Percentiles rank a stretch among this genome's conserved stretches.
These are phyloP conservation scores for Pseudomyrmex cubaensis DNA, from an alignment of 1,140 invertebrate species.

Conservation along the genomic window DNA sequence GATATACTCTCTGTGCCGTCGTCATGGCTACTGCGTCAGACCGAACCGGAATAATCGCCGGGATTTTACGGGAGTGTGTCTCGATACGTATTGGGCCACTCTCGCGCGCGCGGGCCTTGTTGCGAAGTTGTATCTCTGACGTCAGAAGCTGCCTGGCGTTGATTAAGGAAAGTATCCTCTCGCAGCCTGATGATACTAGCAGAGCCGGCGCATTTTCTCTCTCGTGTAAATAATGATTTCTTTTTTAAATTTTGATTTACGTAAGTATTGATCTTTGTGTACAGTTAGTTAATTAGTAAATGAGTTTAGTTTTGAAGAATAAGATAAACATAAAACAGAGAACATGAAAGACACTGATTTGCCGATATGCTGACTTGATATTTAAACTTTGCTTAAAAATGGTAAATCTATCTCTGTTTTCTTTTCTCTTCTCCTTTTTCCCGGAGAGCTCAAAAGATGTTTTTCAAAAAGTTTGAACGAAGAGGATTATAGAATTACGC, in stretches of 20 bases:
- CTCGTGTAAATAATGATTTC: too few species aligned
- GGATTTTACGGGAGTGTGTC: slow-evolving; percentile 66
- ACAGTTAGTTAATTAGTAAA: too few species aligned
- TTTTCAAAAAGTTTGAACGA: not conserved
- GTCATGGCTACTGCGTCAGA: slow-evolving; percentile 70
- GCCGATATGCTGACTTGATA: too few species aligned
- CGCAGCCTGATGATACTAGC: not conserved
- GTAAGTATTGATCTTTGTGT: too few species aligned
- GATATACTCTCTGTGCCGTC: slow-evolving; percentile 74
- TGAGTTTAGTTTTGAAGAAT: too few species aligned
- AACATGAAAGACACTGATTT: too few species aligned
- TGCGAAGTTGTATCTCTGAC: slow-evolving; percentile 33
- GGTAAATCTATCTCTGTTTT: too few species aligned
- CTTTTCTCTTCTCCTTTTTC: too few species aligned
- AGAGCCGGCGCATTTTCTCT: too few species aligned
- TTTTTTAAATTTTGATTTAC: too few species aligned
- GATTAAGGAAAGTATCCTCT: not conserved
- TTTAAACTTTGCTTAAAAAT: too few species aligned
- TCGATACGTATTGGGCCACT: slow-evolving; percentile 64
- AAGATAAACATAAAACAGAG: too few species aligned
- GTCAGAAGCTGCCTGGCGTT: not conserved
- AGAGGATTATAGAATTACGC: not conserved
- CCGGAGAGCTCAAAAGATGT: not conserved
- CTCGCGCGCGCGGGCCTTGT: slow-evolving; percentile 2
- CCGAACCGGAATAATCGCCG: slow-evolving; percentile 67